Evolutionary conservation across 2,888 invertebrate genomes (phyloP), one percentile per base, ranked within the genome.

Genomic region (Dynastes maya): DNA sequence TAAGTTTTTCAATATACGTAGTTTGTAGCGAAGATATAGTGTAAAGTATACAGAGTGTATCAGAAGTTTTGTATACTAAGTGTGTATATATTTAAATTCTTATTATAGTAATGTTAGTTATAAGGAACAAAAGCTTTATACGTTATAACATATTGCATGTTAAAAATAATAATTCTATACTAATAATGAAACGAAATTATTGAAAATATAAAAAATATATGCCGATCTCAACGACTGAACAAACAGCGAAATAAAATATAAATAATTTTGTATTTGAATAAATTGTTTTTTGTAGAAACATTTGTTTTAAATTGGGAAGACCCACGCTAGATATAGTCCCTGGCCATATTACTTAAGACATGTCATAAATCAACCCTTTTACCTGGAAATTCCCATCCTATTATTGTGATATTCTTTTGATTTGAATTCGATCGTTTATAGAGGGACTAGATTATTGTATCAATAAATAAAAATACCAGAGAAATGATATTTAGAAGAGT

Each of bases 141-240:
- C 53, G 16, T 53, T 16, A 27, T 61, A 32, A 32, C 32, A 61
- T 61, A 29, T 61, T 61, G 22, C 27, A 61, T 61, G 61, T 61
- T 22, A 61, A 11, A 61, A n/a, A 53, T n/a, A 61, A 4, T 29
- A 27, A 61, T 61, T 27, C 6, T 61, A 11, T 27, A 61, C 61
- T 61, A 61, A 61, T 61, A 16, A 16, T 55, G 2, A n/a, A 53
- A 53, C 11, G 22, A 55, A 55, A 45, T 45, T 8, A 45, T 45
- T 45, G 8, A 22, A 61, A 61, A 22, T 16, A 16, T 16, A 27
- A 27, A 61, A 61, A 0, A 58, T n/a, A 16, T 61, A 27, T 11
- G 9, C 53, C n/a, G 61, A 61, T 61, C 61, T 61, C 61, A 61
- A 27, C 61, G 61, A 61, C 61, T 61, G 61, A 61, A 22, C 16